phyloP scores from a whole-genome alignment of 1,140 invertebrate genomes.

The Cecropterus lyciades region DNA sequence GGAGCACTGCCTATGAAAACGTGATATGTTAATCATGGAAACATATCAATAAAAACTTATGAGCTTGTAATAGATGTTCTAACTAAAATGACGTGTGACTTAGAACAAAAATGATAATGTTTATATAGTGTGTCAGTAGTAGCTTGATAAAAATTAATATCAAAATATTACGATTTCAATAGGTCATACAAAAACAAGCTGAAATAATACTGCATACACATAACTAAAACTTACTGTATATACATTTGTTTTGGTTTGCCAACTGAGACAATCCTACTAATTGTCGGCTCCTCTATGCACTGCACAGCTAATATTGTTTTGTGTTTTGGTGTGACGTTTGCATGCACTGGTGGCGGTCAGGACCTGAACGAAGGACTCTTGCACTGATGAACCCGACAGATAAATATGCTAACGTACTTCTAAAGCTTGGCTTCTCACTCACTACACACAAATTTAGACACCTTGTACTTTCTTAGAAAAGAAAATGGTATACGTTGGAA shows the following conservation, averaged over 20 bases:
- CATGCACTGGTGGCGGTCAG: slow-evolving; percentile 74
- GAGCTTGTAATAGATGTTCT: slow-evolving; percentile 19
- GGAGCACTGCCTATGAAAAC: slow-evolving; percentile 54
- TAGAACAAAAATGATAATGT: no score
- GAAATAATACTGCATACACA: slow-evolving; percentile 4
- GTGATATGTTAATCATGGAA: slow-evolving; percentile 3
- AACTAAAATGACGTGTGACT: not conserved
- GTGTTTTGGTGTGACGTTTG: slow-evolving; percentile 69
- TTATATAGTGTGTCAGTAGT: no score
- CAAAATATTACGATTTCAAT: not conserved
- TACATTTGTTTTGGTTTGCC: slow-evolving; percentile 5
- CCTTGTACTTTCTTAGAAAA: slow-evolving; percentile 7
- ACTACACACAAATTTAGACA: not conserved
- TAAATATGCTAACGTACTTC: slow-evolving; percentile 38
- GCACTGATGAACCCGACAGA: slow-evolving; percentile 58
- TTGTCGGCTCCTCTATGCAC: slow-evolving; percentile 29
- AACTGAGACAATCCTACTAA: not conserved
- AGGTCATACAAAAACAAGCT: not conserved
- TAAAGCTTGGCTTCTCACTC: slow-evolving; percentile 15
- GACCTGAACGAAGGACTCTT: slow-evolving; percentile 78
- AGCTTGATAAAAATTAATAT: not conserved
- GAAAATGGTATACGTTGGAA: not conserved
- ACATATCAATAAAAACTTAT: slow-evolving; percentile 19
- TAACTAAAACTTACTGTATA: slow-evolving; percentile 12
- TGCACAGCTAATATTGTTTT: slow-evolving; percentile 65